These are phyloP conservation scores for Sminthurides aquaticus DNA, from an alignment of 2,888 invertebrate genomes.

Conservation along the genomic window DNA sequence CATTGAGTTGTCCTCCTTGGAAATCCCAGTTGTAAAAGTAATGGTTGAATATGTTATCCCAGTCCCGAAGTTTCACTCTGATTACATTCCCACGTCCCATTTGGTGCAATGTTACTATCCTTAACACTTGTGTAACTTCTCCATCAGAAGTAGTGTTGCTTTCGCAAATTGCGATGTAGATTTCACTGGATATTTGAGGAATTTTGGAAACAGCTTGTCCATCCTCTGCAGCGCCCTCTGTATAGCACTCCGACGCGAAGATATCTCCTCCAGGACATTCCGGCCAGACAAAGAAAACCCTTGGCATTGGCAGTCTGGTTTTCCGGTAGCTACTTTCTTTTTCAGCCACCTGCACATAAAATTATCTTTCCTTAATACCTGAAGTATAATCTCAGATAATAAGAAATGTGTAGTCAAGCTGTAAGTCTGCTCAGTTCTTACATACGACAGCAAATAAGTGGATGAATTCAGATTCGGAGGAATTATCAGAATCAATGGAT, in stretches of 20 bases:
- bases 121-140: neutral
- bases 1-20: neutral
- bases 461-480: too few relatives aligned
- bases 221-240: neutral
- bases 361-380: too few relatives aligned
- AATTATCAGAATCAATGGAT: too few relatives aligned
- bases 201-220: neutral
- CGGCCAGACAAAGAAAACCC: conserved; percentile 1
- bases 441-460: too few relatives aligned
- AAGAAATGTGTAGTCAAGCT: too few relatives aligned
- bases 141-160: neutral
- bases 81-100: neutral
- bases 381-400: too few relatives aligned
- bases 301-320: neutral
- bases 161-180: neutral
- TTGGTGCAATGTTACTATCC: neutral
- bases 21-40: conserved; percentile 7
- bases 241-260: neutral
- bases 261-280: neutral
- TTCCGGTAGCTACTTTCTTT: neutral
- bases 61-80: neutral
- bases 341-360: neutral
- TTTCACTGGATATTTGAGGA: neutral
- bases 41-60: conserved; percentile 5
- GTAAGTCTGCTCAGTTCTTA: too few relatives aligned